Percentiles rank a stretch among this genome's conserved stretches.
These are phyloP conservation scores for Coracopsis vasa DNA, from an alignment of 2,113 vertebrate genomes.

Conservation along the genomic window DNA sequence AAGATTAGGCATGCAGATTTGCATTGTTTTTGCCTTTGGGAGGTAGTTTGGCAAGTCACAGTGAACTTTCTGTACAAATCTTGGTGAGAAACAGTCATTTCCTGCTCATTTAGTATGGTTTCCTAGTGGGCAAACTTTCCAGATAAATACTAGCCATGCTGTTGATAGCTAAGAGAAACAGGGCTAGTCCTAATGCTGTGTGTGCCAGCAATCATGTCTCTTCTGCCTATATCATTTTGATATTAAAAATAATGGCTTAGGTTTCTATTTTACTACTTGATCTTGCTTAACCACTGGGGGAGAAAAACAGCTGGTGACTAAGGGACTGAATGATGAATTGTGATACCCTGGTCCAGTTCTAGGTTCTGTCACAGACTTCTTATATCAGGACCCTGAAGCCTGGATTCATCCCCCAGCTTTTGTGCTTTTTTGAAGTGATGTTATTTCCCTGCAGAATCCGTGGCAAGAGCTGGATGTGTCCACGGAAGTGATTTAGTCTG, in stretches of 20 bases:
- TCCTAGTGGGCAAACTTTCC: not conserved
- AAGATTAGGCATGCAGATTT: not conserved
- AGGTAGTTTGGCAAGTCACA: not conserved
- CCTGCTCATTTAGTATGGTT: not conserved
- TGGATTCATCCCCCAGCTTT: not conserved
- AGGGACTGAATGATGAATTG: not conserved
- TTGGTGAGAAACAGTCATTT: not conserved
- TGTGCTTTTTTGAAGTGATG: not conserved
- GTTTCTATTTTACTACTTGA: not conserved
- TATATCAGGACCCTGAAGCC: rapidly evolving
- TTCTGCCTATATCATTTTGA: not conserved
- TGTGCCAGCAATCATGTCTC: not conserved
- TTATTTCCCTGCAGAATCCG: not conserved
- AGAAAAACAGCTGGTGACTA: not conserved
- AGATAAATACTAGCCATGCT: not conserved
- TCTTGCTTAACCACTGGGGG: not conserved
- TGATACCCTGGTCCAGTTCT: not conserved
- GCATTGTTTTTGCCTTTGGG: not conserved
- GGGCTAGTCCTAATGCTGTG: not conserved
- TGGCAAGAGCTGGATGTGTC: not conserved
- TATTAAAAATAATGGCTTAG: not conserved
- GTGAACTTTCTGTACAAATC: not conserved
- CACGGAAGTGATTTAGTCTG: not conserved
- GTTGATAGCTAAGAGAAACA: not conserved
- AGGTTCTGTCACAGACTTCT: not conserved